A percentile compares a stretch with the other conserved stretches of the same genome.
These are phyloP conservation scores for Diaphora mendica DNA, from an alignment of 2,888 invertebrate genomes.

Conservation along the genomic window DNA sequence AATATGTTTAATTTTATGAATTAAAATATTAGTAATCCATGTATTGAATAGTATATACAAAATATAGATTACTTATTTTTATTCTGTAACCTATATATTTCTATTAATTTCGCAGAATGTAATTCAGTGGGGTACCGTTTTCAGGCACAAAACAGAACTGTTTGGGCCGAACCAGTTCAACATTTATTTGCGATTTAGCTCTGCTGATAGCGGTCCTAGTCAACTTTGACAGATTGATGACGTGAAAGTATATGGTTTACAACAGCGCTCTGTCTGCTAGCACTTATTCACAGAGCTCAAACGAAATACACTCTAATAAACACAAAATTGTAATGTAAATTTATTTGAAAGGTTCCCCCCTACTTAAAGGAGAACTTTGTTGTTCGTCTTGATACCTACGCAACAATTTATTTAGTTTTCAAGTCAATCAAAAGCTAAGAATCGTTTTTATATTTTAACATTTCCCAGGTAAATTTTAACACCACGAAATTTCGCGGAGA, in stretches of 20 bases:
- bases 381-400: background rate
- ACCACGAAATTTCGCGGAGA: no score
- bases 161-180: no score
- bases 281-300: background rate
- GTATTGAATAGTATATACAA: background rate
- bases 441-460: no score
- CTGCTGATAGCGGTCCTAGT: background rate
- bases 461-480: no score
- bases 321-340: no score
- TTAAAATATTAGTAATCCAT: background rate
- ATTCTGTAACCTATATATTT: background rate
- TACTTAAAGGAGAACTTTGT: no score
- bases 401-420: no score
- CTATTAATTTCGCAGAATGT: background rate
- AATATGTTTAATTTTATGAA: background rate
- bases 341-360: no score
- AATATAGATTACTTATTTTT: background rate
- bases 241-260: background rate
- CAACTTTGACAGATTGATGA: background rate
- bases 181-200: no score
- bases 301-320: background rate
- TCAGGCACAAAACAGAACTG: background rate
- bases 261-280: background rate
- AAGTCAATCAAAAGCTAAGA: background rate
- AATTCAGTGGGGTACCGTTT: background rate